These are phyloP conservation scores for human (Homo sapiens) DNA, from an alignment of 2,113 vertebrate genomes.

Conservation along the genomic window DNA sequence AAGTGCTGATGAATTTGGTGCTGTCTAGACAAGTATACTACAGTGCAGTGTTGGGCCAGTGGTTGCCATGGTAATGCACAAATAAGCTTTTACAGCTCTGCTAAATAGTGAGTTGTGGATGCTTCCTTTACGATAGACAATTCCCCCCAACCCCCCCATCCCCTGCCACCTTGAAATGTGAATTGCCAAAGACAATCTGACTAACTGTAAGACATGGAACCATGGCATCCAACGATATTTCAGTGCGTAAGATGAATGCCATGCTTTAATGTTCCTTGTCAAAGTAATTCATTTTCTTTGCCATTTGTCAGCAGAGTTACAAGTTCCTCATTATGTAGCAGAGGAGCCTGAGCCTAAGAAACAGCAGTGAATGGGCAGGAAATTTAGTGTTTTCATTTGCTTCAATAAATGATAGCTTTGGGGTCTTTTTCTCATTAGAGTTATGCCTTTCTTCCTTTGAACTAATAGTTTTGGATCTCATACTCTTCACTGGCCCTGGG, in stretches of 20 bases:
- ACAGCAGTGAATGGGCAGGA: slow-evolving; percentile 20
- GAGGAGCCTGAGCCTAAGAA: neutral
- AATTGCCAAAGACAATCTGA: slow-evolving; percentile 66
- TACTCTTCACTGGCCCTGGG: neutral
- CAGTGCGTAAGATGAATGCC: slow-evolving; percentile 49
- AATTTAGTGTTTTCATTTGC: neutral
- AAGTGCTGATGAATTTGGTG: slow-evolving; percentile 63
- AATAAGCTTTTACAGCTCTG: slow-evolving; percentile 67
- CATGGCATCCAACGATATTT: slow-evolving; percentile 38
- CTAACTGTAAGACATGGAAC: slow-evolving; percentile 41
- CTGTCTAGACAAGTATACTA: slow-evolving; percentile 74
- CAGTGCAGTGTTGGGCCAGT: slow-evolving; percentile 45
- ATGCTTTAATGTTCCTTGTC: slow-evolving; percentile 50
- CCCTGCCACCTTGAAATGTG: slow-evolving; percentile 29
- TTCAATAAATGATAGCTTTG: neutral
- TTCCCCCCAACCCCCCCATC: slow-evolving; percentile 17
- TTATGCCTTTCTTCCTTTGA: slow-evolving; percentile 11
- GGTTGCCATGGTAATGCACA: slow-evolving; percentile 75
- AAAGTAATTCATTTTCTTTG: slow-evolving; percentile 61
- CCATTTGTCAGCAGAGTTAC: slow-evolving; percentile 48
- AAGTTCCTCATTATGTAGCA: slow-evolving; percentile 44
- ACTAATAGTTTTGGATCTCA: neutral
- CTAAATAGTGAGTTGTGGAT: slow-evolving; percentile 65
- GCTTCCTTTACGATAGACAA: slow-evolving; percentile 69
- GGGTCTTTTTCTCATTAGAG: neutral